These are phyloP conservation scores for Lethenteron reissneri DNA, from an alignment of 2,113 vertebrate species.

Conservation along the genomic window DNA sequence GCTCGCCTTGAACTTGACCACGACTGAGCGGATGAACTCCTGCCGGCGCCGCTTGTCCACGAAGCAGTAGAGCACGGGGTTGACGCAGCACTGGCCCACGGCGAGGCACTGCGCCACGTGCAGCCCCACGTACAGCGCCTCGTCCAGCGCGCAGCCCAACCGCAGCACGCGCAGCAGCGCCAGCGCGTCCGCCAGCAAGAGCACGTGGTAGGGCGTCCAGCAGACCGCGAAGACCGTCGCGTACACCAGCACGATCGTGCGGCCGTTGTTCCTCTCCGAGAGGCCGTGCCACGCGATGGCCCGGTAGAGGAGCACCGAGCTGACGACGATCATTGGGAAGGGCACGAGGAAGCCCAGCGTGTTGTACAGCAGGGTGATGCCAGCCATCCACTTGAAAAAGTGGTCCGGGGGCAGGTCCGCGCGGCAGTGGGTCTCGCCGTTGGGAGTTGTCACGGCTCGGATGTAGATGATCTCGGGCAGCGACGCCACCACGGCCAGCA, in stretches of 20 bases:
- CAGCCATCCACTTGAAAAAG: conserved; percentile 40
- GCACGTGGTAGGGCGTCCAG: conserved; percentile 56
- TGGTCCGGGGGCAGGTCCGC: conserved; percentile 39
- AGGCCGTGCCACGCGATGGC: conserved; percentile 28
- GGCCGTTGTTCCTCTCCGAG: conserved; percentile 37
- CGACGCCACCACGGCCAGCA: conserved; percentile 42
- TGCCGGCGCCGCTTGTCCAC: conserved; percentile 56
- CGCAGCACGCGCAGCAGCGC: conserved; percentile 35
- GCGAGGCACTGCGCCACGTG: conserved; percentile 61
- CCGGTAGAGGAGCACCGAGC: conserved; percentile 42
- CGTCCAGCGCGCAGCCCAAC: conserved; percentile 52
- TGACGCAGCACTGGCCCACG: conserved; percentile 55
- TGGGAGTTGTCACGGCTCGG: conserved; percentile 33
- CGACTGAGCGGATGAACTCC: conserved; percentile 71
- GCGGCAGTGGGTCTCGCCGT: conserved; percentile 31
- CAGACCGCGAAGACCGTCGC: conserved; percentile 55
- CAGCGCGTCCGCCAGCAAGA: conserved; percentile 45
- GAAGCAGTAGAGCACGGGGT: conserved; percentile 64
- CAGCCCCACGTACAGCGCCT: conserved; percentile 37
- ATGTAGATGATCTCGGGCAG: conserved; percentile 60
- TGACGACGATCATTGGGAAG: conserved; percentile 43
- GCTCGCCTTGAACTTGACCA: conserved; percentile 37
- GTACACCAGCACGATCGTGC: conserved; percentile 49
- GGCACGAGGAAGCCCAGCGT: conserved; percentile 52
- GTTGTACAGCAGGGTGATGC: conserved; percentile 50